Base-by-base conservation (phyloP, 2,113 vertebrate genomes). In the Semicossyphus pulcher region DNA sequence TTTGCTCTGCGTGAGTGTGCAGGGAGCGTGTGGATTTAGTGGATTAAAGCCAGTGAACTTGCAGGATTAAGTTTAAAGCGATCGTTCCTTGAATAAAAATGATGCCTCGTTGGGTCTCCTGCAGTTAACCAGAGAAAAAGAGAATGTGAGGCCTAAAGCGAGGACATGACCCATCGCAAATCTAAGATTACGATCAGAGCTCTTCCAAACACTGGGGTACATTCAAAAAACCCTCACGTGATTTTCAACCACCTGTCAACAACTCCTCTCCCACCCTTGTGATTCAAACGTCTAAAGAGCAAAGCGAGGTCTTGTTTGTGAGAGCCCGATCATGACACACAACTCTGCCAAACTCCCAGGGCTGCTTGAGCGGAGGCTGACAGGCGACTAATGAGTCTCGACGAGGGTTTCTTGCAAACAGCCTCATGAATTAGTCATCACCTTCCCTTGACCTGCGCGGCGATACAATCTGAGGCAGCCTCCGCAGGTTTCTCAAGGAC, bases 391-490 rank as follows among this genome's bases (percentile, higher is more conserved):
- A 86, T 70, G 89, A 84, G 63, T 83, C 72, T 61, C 15, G 48
- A 31, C 25, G 28, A 72, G 76, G 45, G 28, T 31, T 78, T 29
- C 62, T 54, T 31, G 63, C 64, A 44, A 80, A 65, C 75, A 36
- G 59, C 70, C 61, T 84, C 78, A 89, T 85, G 83, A 89, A 87
- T 87, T 81, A 88, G 69, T 84, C 60, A 88, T 78, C 48, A 15
- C 78, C 45, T 68, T 81, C 53, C 32, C 48, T 72, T 79, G 81
- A 89, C 83, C 85, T 72, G 72, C 28, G 59, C 67, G 2, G 8
- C 37, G 87, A 90, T 86, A 77, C 54, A 10, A 78, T 86, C 83
- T 74, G 58, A 83, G 76, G 11, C 62, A 49, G 60, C 21, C 52
- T 41, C 62, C 0, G 60, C 72, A 56, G n/a, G 84, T 70, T 52